A percentile compares a stretch with the other conserved stretches of the same genome.
Conservation (phyloP, 2,888 invertebrate species). For the Bugulina stolonifera region DNA sequence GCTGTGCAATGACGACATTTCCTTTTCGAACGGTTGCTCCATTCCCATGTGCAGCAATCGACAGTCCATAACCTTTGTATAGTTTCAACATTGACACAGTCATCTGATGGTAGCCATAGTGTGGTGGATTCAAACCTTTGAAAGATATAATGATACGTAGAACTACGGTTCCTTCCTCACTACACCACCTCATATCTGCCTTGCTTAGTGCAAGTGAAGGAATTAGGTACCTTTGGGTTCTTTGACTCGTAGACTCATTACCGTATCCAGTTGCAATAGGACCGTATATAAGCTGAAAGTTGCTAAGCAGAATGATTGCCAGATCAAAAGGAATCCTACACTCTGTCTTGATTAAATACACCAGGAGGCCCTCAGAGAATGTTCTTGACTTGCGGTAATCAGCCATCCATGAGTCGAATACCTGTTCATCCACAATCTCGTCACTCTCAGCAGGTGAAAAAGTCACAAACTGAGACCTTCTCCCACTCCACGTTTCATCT, state of each 20-base stretch:
- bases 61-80: no score
- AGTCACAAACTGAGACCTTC: not conserved
- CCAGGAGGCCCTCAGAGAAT: not conserved
- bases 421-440: not conserved
- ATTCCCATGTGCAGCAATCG: no score
- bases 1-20: no score
- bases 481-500: not conserved
- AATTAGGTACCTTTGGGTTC: not conserved
- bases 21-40: no score
- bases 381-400: not conserved
- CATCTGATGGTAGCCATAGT: not conserved
- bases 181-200: not conserved
- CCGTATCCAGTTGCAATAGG: no score
- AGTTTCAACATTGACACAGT: not conserved
- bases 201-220: not conserved
- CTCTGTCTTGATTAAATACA: not conserved
- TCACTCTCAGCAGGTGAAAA: not conserved
- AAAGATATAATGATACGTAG: not conserved
- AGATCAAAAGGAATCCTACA: not conserved
- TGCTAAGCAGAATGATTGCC: not conserved
- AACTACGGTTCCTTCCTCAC: not conserved
- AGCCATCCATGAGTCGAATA: not conserved
- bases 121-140: not conserved
- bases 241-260: not conserved
- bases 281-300: not conserved